Evolutionary conservation across 2,888 invertebrate species (phyloP), one percentile per base, ranked within the genome.

Genomic region (Dione vanillae): DNA sequence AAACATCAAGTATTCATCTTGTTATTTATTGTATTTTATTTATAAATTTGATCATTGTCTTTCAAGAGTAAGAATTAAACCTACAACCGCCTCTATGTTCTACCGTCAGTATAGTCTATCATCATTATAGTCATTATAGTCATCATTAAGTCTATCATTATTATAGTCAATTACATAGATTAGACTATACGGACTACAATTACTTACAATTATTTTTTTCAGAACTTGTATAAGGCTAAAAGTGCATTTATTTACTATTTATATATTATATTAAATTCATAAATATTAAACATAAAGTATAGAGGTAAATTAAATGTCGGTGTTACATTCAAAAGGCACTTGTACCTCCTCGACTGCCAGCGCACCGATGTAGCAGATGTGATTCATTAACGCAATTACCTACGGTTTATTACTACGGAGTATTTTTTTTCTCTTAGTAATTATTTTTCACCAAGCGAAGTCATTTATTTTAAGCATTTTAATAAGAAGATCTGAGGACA

Each of bases 381-480:
- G 90, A 89, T 90, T 89, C 87, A 87, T 86, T 86, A 79, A 81
- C 83, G 82, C 83, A 82, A 84, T 85, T 83, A 76, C 75, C 40
- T 40, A 43, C 37, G 27, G 52, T 51, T 61, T 51, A 68, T 68
- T 61, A 45, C 51, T 45, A 37, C 19, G 14, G 49, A 49, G 37
- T 40, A 37, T 49, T 16, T 47, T 41, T 62, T 37, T 16, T 20
- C 11, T 61, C 45, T 27, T 35, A 45, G 27, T 11, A 43, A 61
- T 68, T 27, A 41, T 67, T 65, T 41, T 56, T 45, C 27, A 16
- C 10, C 43, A 10, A 61, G 27, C 27, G 10, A 27, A 61, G 43
- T 45, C 20, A 27, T 43, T 61, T 61, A 27, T 61, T 61, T 61
- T 54, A 37, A 54, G 35, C 14, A 54, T 37, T 47, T 47, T 40